These are phyloP conservation scores for Elymnias hypermnestra DNA, from an alignment of 1,140 invertebrate genomes.

Conservation along the genomic window DNA sequence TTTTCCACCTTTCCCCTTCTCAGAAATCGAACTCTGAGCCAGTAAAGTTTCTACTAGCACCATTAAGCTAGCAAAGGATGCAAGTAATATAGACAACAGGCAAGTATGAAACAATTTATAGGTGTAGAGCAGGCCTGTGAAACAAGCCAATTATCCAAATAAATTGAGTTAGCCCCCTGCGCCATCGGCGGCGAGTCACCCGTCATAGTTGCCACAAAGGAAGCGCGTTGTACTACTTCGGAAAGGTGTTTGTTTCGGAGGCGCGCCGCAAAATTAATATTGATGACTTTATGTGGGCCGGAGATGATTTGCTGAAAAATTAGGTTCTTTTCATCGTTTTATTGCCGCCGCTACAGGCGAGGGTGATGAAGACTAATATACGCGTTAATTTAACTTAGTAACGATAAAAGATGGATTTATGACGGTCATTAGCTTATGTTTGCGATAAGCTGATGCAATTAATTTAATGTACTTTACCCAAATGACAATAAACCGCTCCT, in stretches of 20 bases:
- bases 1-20: too few relatives aligned
- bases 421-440: slow-evolving; percentile 28
- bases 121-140: slow-evolving; percentile 43
- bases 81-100: too few relatives aligned
- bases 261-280: slow-evolving; percentile 72
- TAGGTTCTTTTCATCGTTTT: slow-evolving; percentile 71
- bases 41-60: too few relatives aligned
- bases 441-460: slow-evolving; percentile 16
- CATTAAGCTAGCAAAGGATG: too few relatives aligned
- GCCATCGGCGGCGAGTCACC: slow-evolving; percentile 32
- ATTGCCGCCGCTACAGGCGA: slow-evolving; percentile 46
- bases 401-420: slow-evolving; percentile 57
- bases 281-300: slow-evolving; percentile 70
- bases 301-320: slow-evolving; percentile 74
- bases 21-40: too few relatives aligned
- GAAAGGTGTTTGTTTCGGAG: slow-evolving; percentile 70
- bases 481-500: background rate
- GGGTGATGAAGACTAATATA: slow-evolving; percentile 69
- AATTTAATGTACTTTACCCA: slow-evolving; percentile 3
- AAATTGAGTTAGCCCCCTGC: slow-evolving; percentile 64
- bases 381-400: slow-evolving; percentile 67
- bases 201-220: slow-evolving; percentile 63
- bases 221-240: slow-evolving; percentile 50
- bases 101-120: slow-evolving; percentile 48
- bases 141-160: slow-evolving; percentile 70